A percentile compares a stretch with the other conserved stretches of the same genome.
phyloP scores from a whole-genome alignment of 37 sponge, comb jelly and placozoan genomes.

The Cladorhizidae sp. region DNA sequence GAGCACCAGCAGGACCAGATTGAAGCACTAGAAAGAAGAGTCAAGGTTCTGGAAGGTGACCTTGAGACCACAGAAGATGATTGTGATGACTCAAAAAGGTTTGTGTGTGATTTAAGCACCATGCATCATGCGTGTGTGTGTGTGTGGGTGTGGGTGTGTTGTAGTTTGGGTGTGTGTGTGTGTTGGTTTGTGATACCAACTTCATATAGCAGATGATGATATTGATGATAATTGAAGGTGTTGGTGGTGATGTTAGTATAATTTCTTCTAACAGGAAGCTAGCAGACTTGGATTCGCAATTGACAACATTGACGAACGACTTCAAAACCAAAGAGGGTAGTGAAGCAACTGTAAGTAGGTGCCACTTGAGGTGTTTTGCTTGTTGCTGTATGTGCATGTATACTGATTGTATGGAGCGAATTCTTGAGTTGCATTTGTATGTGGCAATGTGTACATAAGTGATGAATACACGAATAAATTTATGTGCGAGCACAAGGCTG shows the following conservation, averaged over 20 bases:
- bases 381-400: not conserved
- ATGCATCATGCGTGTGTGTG: too few relatives aligned
- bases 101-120: too few relatives aligned
- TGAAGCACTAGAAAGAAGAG: conserved; percentile 32
- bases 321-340: conserved; percentile 18
- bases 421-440: too few relatives aligned
- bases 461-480: too few relatives aligned
- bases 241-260: not conserved
- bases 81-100: conserved; percentile 13
- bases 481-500: too few relatives aligned
- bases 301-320: conserved; percentile 18
- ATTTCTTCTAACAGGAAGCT: conserved; percentile 9
- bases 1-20: conserved; percentile 32
- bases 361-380: not conserved
- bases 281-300: not conserved
- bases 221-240: not conserved
- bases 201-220: not conserved
- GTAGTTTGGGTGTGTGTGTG: too few relatives aligned
- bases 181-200: not conserved
- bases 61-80: conserved; percentile 62
- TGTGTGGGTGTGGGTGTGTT: too few relatives aligned
- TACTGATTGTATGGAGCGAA: not conserved
- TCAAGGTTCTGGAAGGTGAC: conserved; percentile 60
- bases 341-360: conserved; percentile 11
- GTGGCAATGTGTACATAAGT: too few relatives aligned